phyloP scores from a whole-genome alignment of 1,140 invertebrate species.

The Proales similis region DNA sequence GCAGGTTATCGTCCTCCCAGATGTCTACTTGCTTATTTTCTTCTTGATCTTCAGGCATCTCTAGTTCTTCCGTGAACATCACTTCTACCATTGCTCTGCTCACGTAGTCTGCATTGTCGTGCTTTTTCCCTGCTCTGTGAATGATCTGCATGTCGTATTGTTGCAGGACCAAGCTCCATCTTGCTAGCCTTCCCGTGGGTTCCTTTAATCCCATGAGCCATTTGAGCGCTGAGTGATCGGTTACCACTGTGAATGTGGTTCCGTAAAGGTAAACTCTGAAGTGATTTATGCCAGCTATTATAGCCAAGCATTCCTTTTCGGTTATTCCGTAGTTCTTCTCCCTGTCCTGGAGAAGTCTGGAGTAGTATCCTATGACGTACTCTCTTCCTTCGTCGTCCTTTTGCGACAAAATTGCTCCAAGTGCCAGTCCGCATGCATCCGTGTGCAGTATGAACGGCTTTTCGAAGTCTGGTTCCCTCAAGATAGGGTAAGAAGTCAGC shows the following conservation, averaged over 20 bases:
- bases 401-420: slow-evolving; percentile 25
- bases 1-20: slow-evolving; percentile 8
- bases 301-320: slow-evolving; percentile 56
- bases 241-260: slow-evolving; percentile 54
- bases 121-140: slow-evolving; percentile 48
- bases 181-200: slow-evolving; percentile 40
- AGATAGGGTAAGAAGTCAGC: slow-evolving; percentile 39
- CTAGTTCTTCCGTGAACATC: slow-evolving; percentile 1
- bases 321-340: slow-evolving; percentile 54
- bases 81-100: slow-evolving; percentile 39
- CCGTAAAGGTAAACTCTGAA: slow-evolving; percentile 55
- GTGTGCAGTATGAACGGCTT: slow-evolving; percentile 40
- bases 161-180: slow-evolving; percentile 56
- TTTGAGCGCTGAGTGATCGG: slow-evolving; percentile 54
- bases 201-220: slow-evolving; percentile 43
- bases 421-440: slow-evolving; percentile 40
- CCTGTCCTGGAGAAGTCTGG: slow-evolving; percentile 45
- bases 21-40: slow-evolving; percentile 9
- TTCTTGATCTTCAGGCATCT: slow-evolving; percentile 6
- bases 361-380: slow-evolving; percentile 42
- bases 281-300: slow-evolving; percentile 53
- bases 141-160: slow-evolving; percentile 52
- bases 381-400: slow-evolving; percentile 1
- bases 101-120: slow-evolving; percentile 47
- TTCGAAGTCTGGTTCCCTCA: slow-evolving; percentile 41